Conservation (phyloP, 2,797 vertebrate species). For the Acanthis flammea region DNA sequence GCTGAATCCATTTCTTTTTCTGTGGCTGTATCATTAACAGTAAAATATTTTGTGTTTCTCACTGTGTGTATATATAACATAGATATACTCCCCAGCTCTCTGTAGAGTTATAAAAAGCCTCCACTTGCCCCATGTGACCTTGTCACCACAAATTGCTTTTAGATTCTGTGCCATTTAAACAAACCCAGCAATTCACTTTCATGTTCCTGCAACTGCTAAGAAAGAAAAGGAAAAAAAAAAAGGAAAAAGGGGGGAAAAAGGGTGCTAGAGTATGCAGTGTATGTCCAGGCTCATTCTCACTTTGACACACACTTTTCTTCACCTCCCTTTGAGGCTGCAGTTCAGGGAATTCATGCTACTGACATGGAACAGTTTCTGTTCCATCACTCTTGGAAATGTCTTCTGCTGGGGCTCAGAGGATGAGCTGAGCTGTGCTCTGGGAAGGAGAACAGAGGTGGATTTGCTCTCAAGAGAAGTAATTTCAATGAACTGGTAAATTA, state of each 20-base stretch:
- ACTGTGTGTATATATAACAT: background rate
- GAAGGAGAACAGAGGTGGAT: background rate
- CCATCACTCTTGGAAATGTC: background rate
- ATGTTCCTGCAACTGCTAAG: background rate
- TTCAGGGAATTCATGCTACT: background rate
- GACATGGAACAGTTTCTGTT: background rate
- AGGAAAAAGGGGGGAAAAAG: accelerated
- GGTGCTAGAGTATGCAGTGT: background rate
- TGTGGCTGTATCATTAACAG: background rate
- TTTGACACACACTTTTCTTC: background rate
- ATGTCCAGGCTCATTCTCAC: background rate
- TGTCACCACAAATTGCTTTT: conserved; percentile 59
- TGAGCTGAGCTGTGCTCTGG: background rate
- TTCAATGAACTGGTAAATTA: background rate
- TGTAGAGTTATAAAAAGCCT: conserved; percentile 31
- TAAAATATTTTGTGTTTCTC: conserved; percentile 31
- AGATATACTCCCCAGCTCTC: background rate
- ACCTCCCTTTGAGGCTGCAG: background rate
- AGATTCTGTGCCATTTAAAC: conserved; percentile 46
- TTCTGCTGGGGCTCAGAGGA: background rate
- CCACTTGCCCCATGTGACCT: conserved; percentile 31
- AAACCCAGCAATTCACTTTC: conserved; percentile 26
- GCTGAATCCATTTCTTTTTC: background rate
- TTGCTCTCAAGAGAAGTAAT: background rate
- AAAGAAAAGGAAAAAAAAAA: background rate